Base-by-base conservation (phyloP, 2,888 invertebrate genomes). In the Lasioglossum zephyrum region DNA sequence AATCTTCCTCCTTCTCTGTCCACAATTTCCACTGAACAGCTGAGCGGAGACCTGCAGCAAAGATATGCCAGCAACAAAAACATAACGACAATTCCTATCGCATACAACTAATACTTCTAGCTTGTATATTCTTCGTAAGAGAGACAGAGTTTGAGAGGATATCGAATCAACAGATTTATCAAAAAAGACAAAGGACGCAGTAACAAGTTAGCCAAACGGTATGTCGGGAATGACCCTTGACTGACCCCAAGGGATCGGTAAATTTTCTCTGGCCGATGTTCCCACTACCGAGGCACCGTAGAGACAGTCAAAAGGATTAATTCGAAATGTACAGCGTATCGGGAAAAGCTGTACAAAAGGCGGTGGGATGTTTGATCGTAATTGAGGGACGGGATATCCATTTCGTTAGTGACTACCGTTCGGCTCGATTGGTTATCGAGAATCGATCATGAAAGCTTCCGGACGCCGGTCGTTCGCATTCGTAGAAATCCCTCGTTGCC, bases 401-500 rank as follows among this genome's bases (percentile, higher is more conserved):
- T 84, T 89, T 89, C 87, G 89, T 88, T 89, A 84, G 80, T 70
- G 81, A 83, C 86, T 84, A 88, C 87, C 83, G 82, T 86, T 85
- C 82, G 53, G 60, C 80, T 83, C 81, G 87, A 90, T 90, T 86
- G 87, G 90, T 86, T 90, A 90, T 90, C 90, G 86, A 80, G 86
- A 87, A 87, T 89, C 87, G 90, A 90, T 90, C 87, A 82, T 69
- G 78, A 69, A 72, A 73, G 84, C 89, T 85, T 85, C 90, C 89
- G 84, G 84, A 83, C 86, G 87, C 81, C 82, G 82, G 79, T 53
- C 75, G 85, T 84, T 85, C 77, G 84, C 77, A 88, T 85, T 88
- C 80, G 89, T 87, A 91, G 90, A 88, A 90, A 91, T 87, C 87
- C 86, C 87, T 86, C 81, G 87, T 89, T 82, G 86, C 84, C 77